Evolutionary conservation across 2,113 vertebrate genomes (phyloP).

Genomic region (Lampris incognitus): DNA sequence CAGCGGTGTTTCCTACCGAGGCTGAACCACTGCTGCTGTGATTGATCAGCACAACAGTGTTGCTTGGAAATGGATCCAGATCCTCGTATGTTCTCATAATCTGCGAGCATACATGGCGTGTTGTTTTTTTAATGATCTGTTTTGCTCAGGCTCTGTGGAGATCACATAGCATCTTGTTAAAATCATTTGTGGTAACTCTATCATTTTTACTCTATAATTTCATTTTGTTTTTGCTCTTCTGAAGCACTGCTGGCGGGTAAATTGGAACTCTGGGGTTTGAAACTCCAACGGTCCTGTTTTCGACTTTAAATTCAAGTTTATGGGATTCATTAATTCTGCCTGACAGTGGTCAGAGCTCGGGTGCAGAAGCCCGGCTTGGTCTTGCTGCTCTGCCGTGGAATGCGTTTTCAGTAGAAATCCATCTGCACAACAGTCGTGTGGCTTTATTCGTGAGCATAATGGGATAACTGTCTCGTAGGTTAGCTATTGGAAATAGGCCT

Average conservation of each 20-base stretch:
- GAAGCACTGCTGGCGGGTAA: neutral
- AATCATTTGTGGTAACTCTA: neutral
- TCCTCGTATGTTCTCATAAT: slow-evolving; percentile 11
- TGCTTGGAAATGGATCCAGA: neutral
- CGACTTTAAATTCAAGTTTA: neutral
- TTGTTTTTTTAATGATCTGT: slow-evolving; percentile 21
- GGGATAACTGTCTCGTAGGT: too few relatives aligned
- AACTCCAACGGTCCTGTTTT: neutral
- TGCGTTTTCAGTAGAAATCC: neutral
- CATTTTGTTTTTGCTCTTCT: neutral
- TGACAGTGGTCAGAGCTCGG: neutral
- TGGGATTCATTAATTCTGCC: slow-evolving; percentile 15
- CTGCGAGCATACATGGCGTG: neutral
- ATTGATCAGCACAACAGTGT: slow-evolving; percentile 5
- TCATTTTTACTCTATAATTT: too few relatives aligned
- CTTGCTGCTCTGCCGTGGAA: neutral
- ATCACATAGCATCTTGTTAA: neutral
- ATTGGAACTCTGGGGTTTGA: neutral
- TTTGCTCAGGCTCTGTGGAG: neutral
- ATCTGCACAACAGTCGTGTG: too few relatives aligned
- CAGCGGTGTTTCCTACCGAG: too few relatives aligned
- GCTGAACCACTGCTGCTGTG: neutral
- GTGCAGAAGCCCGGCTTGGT: neutral
- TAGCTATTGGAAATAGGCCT: too few relatives aligned
- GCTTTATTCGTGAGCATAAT: too few relatives aligned